Evolutionary conservation across 2,113 vertebrate species (phyloP), one percentile per base, ranked within the genome.

Genomic region (Pterocles gutturalis): DNA sequence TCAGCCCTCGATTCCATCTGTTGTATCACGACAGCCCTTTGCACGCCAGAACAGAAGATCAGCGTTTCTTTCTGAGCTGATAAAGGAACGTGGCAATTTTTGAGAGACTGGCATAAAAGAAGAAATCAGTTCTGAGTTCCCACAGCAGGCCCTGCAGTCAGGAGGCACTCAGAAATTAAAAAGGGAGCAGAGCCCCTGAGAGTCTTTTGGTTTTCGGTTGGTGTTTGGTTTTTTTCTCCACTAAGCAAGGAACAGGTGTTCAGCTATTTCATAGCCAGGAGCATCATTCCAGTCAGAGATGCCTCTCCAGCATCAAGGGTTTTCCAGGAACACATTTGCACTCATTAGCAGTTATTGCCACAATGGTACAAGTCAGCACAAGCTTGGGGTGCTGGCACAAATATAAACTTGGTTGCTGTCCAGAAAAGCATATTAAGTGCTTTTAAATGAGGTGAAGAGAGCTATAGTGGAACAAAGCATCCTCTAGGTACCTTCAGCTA

Each of bases 271-370:
- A 66, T 61, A 96, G 92, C 94, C 93, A 95, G 91, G 46, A 97
- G 95, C 97, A 96, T 83, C 94, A 62, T 83, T 94, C 77, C 93
- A 93, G 70, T n/a, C 46, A 55, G 90, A 96, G 94, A 93, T 79
- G 61, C 77, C 87, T 87, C 87, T 77, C 61, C 58, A 89, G 80
- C 48, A 3, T 65, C 69, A 26, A 97, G 90, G 77, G 89, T 95
- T 97, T 97, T 97, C 95, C 95, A 97, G 91, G 94, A 97, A 97
- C 89, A 83, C 70, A 89, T 93, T 95, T 97, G 87, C 87, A 76
- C 94, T 95, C 91, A 92, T 95, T 91, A 96, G 95, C 83, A 93
- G 76, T 93, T 96, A 85, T 58, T 94, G 91, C 91, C 91, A 95
- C 91, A 89, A 13, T 38, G 75, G 87, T 83, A 73, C 89, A 89